Percentiles rank a stretch among this genome's conserved stretches.
phyloP scores from a whole-genome alignment of 2,113 vertebrate genomes.

The Pristiophorus japonicus region DNA sequence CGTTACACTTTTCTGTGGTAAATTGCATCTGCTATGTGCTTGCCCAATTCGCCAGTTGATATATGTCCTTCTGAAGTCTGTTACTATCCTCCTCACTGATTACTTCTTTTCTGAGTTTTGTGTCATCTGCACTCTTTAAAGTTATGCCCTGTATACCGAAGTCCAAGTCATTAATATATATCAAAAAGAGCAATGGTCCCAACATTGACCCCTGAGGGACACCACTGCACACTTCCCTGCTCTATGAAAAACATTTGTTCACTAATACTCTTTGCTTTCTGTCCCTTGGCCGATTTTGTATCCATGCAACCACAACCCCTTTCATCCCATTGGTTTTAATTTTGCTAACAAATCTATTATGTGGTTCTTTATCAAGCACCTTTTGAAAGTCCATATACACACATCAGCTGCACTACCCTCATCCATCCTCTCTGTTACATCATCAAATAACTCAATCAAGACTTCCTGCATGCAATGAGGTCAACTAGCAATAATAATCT shows the following conservation, averaged over 20 bases:
- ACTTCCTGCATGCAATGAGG: background rate
- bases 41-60: no score
- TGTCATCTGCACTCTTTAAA: background rate
- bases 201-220: background rate
- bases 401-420: background rate
- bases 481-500: background rate
- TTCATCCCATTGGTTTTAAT: background rate
- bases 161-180: background rate
- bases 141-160: background rate
- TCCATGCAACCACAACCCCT: background rate
- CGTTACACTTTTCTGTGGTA: background rate
- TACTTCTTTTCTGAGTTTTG: background rate
- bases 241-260: background rate
- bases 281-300: background rate
- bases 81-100: background rate
- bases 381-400: background rate
- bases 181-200: background rate
- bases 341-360: background rate
- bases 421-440: background rate
- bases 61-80: no score
- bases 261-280: background rate
- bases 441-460: background rate
- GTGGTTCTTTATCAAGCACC: background rate
- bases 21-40: background rate
- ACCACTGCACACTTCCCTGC: background rate